Conservation (phyloP, 2,797 vertebrate genomes). For the Gouania willdenowi region DNA sequence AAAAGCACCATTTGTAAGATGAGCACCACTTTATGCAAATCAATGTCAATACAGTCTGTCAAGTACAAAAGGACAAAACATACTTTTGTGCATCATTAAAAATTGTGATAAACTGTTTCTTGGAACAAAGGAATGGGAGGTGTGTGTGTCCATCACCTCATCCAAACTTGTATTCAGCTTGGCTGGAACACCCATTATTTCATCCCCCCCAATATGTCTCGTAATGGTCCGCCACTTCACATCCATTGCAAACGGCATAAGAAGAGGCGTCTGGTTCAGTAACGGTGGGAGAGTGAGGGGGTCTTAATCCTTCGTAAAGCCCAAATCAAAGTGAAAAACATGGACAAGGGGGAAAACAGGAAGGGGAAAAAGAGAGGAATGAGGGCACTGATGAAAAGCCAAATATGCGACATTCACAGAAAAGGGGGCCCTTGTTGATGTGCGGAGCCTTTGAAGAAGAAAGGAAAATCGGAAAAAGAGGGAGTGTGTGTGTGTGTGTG, state of each 20-base stretch:
- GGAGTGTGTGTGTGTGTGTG: constrained; percentile 15
- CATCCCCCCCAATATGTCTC: constrained; percentile 77
- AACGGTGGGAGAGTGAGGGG: constrained; percentile 10
- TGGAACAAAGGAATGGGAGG: too few relatives aligned
- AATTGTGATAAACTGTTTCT: too few relatives aligned
- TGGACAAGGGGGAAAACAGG: constrained; percentile 45
- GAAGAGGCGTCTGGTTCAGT: constrained; percentile 48
- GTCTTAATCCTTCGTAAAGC: constrained; percentile 77
- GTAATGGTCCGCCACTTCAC: constrained; percentile 78
- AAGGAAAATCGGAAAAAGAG: constrained; percentile 27
- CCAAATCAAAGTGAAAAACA: constrained; percentile 84
- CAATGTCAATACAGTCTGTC: too few relatives aligned
- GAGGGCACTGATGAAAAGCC: constrained; percentile 60
- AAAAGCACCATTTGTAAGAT: too few relatives aligned
- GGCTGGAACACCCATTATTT: constrained; percentile 55
- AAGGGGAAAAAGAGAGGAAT: constrained; percentile 29
- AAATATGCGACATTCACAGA: constrained; percentile 66
- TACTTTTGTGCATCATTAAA: too few relatives aligned
- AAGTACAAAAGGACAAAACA: too few relatives aligned
- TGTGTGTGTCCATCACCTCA: neutral
- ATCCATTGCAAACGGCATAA: constrained; percentile 42
- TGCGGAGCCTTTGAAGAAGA: constrained; percentile 68
- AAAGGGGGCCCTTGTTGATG: constrained; percentile 66
- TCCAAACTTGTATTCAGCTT: constrained; percentile 11
- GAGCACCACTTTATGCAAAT: too few relatives aligned